A percentile compares a stretch with the other conserved stretches of the same genome.
Evolutionary conservation across 2,888 invertebrate species (phyloP).

Genomic region (Opisthograptis luteolata): DNA sequence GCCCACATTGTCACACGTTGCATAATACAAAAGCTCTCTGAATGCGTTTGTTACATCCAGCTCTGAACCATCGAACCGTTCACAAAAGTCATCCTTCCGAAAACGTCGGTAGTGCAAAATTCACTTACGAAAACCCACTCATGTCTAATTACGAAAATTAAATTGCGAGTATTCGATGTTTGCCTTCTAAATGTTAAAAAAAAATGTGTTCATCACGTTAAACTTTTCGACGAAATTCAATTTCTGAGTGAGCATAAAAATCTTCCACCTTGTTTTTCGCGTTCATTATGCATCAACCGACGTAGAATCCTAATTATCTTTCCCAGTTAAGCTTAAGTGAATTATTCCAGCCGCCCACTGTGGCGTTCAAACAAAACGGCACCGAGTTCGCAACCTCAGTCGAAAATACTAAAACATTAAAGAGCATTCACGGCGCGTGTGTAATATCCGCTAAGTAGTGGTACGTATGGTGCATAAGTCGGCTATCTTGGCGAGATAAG

Average conservation of each 20-base stretch:
- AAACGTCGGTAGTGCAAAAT: constrained; percentile 35
- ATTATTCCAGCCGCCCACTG: constrained; percentile 82
- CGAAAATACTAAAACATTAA: constrained; percentile 83
- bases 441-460: constrained; percentile 80
- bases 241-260: constrained; percentile 82
- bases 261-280: constrained; percentile 79
- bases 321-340: constrained; percentile 84
- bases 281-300: constrained; percentile 82
- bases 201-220: constrained; percentile 75
- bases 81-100: constrained; percentile 47
- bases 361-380: constrained; percentile 81
- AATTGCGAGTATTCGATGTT: constrained; percentile 60
- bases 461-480: constrained; percentile 73
- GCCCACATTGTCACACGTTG: constrained; percentile 67
- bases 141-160: constrained; percentile 62
- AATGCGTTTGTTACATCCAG: constrained; percentile 55
- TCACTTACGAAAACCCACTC: constrained; percentile 37
- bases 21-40: constrained; percentile 62
- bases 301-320: constrained; percentile 84
- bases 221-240: constrained; percentile 81
- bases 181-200: constrained; percentile 61
- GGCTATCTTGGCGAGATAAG: constrained; percentile 78
- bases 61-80: constrained; percentile 51
- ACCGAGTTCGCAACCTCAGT: constrained; percentile 81
- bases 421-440: constrained; percentile 76